Percentiles rank a stretch among this genome's conserved stretches.
Conservation (phyloP, 2,797 vertebrate genomes). For the Thaleichthys pacificus region DNA sequence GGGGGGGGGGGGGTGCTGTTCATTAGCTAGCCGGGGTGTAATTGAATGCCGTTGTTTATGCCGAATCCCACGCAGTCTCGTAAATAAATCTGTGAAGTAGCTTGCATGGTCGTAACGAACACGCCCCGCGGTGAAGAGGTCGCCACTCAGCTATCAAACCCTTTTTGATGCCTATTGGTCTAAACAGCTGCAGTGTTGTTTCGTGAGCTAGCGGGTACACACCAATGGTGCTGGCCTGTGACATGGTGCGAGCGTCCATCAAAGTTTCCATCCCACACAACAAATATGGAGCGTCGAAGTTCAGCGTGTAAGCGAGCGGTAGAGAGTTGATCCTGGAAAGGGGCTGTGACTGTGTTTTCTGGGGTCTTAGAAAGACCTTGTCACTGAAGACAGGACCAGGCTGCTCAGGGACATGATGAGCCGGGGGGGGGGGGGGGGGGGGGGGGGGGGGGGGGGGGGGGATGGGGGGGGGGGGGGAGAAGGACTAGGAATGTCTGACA, state of each 20-base stretch:
- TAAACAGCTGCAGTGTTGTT: background rate
- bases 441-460: background rate
- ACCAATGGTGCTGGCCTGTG: too few relatives aligned
- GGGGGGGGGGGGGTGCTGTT: constrained; percentile 26
- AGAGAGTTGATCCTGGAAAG: background rate
- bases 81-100: constrained; percentile 45
- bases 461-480: background rate
- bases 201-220: too few relatives aligned
- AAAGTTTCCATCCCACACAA: too few relatives aligned
- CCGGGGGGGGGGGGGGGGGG: too few relatives aligned
- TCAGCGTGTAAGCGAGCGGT: background rate
- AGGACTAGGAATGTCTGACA: too few relatives aligned
- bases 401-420: background rate
- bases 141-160: too few relatives aligned
- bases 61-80: constrained; percentile 46
- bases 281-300: too few relatives aligned
- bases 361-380: too few relatives aligned
- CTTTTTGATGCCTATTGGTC: too few relatives aligned
- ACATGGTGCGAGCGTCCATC: too few relatives aligned
- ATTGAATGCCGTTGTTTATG: constrained; percentile 59
- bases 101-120: constrained; percentile 22
- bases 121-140: background rate
- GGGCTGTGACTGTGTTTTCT: background rate
- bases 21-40: constrained; percentile 47
- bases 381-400: background rate